phyloP scores from a whole-genome alignment of 2,113 vertebrate genomes.

The Pomatostomus ruficeps region DNA sequence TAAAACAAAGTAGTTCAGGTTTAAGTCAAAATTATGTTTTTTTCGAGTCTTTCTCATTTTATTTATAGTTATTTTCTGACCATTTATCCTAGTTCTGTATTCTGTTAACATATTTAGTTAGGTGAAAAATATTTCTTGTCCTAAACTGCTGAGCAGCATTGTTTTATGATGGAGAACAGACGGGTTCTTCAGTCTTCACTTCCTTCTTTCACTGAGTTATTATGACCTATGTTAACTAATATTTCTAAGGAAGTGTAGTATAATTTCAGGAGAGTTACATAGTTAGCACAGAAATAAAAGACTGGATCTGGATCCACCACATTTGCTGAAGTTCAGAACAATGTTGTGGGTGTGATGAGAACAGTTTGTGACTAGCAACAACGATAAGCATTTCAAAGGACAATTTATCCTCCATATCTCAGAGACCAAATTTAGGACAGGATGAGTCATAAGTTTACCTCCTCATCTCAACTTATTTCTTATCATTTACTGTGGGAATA shows the following conservation, averaged over 20 bases:
- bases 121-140: not conserved
- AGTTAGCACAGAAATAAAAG: conserved; percentile 11
- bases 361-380: conserved; percentile 21
- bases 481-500: not conserved
- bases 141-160: not conserved
- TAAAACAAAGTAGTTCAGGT: not conserved
- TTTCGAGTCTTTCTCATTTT: not conserved
- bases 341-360: conserved; percentile 2
- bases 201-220: not conserved
- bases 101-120: not conserved
- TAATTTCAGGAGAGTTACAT: not conserved
- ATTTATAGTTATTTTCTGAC: not conserved
- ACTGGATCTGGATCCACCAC: not conserved
- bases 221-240: not conserved
- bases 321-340: conserved; percentile 15
- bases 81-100: not conserved
- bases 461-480: not conserved
- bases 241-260: not conserved
- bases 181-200: not conserved
- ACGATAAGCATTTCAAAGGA: not conserved
- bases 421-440: not conserved
- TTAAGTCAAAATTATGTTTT: not conserved
- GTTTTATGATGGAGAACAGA: not conserved
- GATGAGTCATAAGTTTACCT: conserved; percentile 27
- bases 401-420: not conserved